Base-by-base conservation (phyloP, 2,113 vertebrate species). In the Rhabdornis inornatus region DNA sequence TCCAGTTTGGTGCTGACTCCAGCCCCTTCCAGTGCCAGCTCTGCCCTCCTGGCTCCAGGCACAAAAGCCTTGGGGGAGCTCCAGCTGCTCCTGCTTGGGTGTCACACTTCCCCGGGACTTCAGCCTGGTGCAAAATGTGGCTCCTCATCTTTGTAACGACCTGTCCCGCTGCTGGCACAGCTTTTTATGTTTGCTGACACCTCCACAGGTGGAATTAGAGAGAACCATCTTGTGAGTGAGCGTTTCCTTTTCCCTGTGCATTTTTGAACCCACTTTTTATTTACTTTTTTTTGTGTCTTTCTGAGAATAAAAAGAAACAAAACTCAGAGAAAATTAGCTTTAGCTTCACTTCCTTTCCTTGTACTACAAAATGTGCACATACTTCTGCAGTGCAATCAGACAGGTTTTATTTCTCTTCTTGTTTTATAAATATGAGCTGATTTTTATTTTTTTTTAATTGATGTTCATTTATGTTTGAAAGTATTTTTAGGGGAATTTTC, bases 1-100 rank as follows among this genome's bases (percentile, higher is more conserved):
- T 25, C 10, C 53, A 30, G 6, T 33, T 2, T 0, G 0, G 7
- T 11, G 25, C 37, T 11, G 0, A 10, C 40, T 31, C 18, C 2
- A 6, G 21, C 61, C 50, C 47, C 61, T 22, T 21, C 50, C 60
- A 25, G 37, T 0, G 15, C n/a, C 77, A 0, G 1, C 71, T 25
- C 65, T 76, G 77, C 37, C 78, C 64, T 25, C n/a, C 76, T 3
- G 7, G 6, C 3, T 52, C 4, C 0, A 2, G 44, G 39, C 71
- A 59, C 28, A 14, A 1, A 24, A 52, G 11, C 74, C 87, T 45
- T 8, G 23, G 16, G 10, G 7, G 24, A 47, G 17, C 24, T 3
- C 31, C 6, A 3, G 19, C 39, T 61, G 65, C 37, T 45, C 66
- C 61, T 35, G 28, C 14, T 50, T 23, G 68, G 87, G 87, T 9